These are phyloP conservation scores for Drosophila infuscata DNA, from an alignment of 2,888 invertebrate genomes.

Conservation along the genomic window DNA sequence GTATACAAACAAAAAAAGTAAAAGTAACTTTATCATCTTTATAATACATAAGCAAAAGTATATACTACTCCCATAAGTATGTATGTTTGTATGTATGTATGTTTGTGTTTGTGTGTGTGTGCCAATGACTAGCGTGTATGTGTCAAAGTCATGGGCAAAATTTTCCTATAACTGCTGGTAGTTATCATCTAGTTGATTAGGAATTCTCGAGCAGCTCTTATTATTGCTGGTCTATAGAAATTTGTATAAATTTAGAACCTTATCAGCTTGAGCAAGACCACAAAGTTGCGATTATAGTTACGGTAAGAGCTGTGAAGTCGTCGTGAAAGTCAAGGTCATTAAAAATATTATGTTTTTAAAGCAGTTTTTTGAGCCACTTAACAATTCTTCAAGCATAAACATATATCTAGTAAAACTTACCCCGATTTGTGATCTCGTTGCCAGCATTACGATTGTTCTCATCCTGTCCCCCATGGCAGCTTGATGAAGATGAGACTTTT, in stretches of 20 bases:
- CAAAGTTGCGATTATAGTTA: neutral
- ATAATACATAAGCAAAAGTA: slow-evolving; percentile 15
- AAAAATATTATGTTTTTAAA: neutral
- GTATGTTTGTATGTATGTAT: neutral
- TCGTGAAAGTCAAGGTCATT: neutral
- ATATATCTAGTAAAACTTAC: slow-evolving; percentile 60
- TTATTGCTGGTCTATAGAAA: neutral
- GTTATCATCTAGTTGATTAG: neutral
- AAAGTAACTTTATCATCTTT: slow-evolving; percentile 63
- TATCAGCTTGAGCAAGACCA: neutral
- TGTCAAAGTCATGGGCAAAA: neutral
- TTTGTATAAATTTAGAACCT: neutral
- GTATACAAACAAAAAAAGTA: slow-evolving; percentile 63
- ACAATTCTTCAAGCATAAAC: neutral
- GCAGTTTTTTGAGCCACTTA: neutral
- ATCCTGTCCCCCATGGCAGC: slow-evolving; percentile 78
- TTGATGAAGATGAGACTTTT: slow-evolving; percentile 61
- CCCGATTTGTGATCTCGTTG: slow-evolving; percentile 84
- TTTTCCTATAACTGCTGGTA: neutral
- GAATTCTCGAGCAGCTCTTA: neutral
- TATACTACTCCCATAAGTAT: neutral
- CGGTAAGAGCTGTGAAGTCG: neutral
- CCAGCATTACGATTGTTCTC: slow-evolving; percentile 85
- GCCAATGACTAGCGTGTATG: neutral
- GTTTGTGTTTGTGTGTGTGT: neutral